Conservation (phyloP, 2,888 invertebrate species). For the Sinohyriopsis cumingii region DNA sequence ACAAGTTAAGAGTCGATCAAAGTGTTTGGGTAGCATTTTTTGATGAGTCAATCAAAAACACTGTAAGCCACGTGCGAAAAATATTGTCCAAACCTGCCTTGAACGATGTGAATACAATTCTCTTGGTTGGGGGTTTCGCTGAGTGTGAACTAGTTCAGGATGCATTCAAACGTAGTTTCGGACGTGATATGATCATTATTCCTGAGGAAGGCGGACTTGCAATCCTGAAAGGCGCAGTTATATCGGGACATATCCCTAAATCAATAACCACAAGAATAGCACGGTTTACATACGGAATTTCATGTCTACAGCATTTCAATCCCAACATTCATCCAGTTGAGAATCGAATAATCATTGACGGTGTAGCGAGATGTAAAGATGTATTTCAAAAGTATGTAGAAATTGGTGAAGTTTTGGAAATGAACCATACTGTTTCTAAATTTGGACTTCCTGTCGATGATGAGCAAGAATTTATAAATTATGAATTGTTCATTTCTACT, state of each 20-base stretch:
- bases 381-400: constrained; percentile 25
- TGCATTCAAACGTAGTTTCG: constrained; percentile 4
- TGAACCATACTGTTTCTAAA: constrained; percentile 8
- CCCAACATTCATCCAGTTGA: constrained; percentile 15
- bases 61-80: constrained; percentile 13
- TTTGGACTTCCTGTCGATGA: no score
- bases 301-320: constrained; percentile 25
- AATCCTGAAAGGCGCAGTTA: constrained; percentile 39
- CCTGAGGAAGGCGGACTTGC: constrained; percentile 32
- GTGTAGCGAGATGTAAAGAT: constrained; percentile 21
- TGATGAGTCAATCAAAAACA: constrained; percentile 9
- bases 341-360: constrained; percentile 21
- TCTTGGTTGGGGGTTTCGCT: constrained; percentile 23
- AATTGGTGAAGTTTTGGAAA: constrained; percentile 19
- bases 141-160: constrained; percentile 22
- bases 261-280: constrained; percentile 28
- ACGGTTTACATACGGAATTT: constrained; percentile 30
- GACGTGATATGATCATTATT: constrained; percentile 4
- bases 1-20: constrained; percentile 16
- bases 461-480: no score
- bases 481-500: no score
- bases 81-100: constrained; percentile 7
- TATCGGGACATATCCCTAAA: constrained; percentile 32
- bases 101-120: constrained; percentile 10
- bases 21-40: constrained; percentile 13